phyloP scores from a whole-genome alignment of 2,888 invertebrate genomes.

The Germaria angustata region DNA sequence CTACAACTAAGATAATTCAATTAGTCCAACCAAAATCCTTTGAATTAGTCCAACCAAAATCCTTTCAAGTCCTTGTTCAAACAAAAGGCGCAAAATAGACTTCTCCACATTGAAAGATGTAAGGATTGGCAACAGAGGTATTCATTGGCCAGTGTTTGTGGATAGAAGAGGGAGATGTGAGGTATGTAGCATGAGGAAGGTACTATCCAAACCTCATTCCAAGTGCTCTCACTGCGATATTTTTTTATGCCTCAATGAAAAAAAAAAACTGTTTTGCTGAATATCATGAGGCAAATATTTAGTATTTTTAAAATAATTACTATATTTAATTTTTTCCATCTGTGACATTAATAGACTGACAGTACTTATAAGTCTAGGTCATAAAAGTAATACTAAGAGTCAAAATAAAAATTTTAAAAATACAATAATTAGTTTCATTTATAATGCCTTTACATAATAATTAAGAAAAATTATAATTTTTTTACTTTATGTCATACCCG shows the following conservation, averaged over 20 bases:
- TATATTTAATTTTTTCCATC: too few relatives aligned
- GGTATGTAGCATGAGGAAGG: not conserved
- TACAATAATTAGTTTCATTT: not conserved
- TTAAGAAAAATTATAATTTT: not conserved
- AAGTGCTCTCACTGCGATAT: not conserved
- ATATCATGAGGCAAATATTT: not conserved
- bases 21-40: too few relatives aligned
- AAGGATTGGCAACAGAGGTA: not conserved
- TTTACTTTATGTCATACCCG: not conserved
- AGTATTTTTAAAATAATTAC: not conserved
- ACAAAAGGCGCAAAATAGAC: not conserved
- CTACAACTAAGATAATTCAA: too few relatives aligned
- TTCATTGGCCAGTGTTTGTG: constrained; percentile 11
- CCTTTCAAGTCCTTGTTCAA: not conserved
- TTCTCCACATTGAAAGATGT: not conserved
- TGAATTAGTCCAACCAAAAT: not conserved
- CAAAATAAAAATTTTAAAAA: not conserved
- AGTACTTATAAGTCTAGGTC: not conserved
- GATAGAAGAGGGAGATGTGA: constrained; percentile 1
- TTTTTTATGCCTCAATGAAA: not conserved
- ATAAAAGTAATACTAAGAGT: not conserved
- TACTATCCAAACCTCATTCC: not conserved
- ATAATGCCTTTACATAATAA: not conserved
- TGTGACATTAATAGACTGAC: not conserved
- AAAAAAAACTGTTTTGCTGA: not conserved